phyloP scores from a whole-genome alignment of 2,113 vertebrate species.

The Cromileptes altivelis region DNA sequence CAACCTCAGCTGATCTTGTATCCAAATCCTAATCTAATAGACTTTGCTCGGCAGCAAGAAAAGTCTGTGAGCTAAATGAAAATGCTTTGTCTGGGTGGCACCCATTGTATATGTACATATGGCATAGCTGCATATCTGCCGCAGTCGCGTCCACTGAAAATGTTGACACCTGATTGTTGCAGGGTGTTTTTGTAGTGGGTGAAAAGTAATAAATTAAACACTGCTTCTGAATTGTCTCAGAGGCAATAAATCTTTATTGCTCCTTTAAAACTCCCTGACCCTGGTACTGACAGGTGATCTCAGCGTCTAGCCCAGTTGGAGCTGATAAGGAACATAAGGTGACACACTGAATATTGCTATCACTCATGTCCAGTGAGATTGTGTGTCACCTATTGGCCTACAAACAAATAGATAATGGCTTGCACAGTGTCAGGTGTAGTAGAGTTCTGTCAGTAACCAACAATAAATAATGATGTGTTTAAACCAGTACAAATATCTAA shows the following conservation, averaged over 20 bases:
- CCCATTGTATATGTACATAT: neutral
- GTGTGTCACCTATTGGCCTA: constrained; percentile 49
- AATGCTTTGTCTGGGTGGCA: neutral
- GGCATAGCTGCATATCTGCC: neutral
- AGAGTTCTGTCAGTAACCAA: neutral
- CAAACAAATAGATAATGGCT: constrained; percentile 3
- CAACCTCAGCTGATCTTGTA: constrained; percentile 28
- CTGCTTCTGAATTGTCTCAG: neutral
- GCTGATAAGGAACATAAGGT: constrained; percentile 56
- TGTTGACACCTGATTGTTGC: neutral
- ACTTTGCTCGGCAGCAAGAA: constrained; percentile 26
- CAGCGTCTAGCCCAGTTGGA: neutral
- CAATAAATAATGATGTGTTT: too few relatives aligned
- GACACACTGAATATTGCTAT: constrained; percentile 47
- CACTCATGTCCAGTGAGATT: constrained; percentile 10
- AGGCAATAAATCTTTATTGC: constrained; percentile 21
- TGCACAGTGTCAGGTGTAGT: neutral
- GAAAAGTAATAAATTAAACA: neutral
- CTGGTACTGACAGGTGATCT: neutral
- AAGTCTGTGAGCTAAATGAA: neutral
- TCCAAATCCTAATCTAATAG: constrained; percentile 40
- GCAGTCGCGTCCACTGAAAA: neutral
- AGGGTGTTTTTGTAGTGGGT: neutral
- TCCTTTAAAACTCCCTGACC: neutral
- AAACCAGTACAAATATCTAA: neutral